Evolutionary conservation across 1,140 invertebrate species (phyloP).

Genomic region (Drosophila sechellia): DNA sequence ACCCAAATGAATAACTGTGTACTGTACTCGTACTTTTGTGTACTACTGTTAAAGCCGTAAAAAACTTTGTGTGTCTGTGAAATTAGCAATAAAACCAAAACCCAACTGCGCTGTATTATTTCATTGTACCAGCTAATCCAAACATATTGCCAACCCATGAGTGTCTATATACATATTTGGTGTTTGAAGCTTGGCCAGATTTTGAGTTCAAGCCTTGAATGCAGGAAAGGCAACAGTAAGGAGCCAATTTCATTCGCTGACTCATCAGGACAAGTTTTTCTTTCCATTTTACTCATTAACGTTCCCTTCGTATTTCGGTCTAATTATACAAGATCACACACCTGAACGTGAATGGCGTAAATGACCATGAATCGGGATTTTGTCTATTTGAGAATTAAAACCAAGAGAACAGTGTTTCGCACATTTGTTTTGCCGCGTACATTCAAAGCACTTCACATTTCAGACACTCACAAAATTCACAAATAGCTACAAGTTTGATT

Average conservation of each 20-base stretch:
- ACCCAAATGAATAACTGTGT: constrained; percentile 38
- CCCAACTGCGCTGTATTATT: constrained; percentile 66
- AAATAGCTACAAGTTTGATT: background rate
- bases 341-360: constrained; percentile 54
- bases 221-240: constrained; percentile 22
- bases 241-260: constrained; percentile 4
- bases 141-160: constrained; percentile 17
- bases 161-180: constrained; percentile 18
- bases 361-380: constrained; percentile 68
- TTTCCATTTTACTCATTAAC: constrained; percentile 13
- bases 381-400: constrained; percentile 32
- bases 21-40: constrained; percentile 68
- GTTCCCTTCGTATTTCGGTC: constrained; percentile 27
- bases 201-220: constrained; percentile 50
- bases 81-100: constrained; percentile 79
- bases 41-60: constrained; percentile 70
- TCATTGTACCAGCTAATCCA: constrained; percentile 39
- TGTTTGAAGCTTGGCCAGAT: constrained; percentile 54
- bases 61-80: constrained; percentile 74
- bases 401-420: constrained; percentile 26
- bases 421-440: constrained; percentile 70
- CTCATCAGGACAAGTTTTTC: background rate
- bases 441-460: constrained; percentile 29
- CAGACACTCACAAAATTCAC: constrained; percentile 13
- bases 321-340: constrained; percentile 28